Conservation (phyloP, 1,140 invertebrate species). For the Anastatus disparis region DNA sequence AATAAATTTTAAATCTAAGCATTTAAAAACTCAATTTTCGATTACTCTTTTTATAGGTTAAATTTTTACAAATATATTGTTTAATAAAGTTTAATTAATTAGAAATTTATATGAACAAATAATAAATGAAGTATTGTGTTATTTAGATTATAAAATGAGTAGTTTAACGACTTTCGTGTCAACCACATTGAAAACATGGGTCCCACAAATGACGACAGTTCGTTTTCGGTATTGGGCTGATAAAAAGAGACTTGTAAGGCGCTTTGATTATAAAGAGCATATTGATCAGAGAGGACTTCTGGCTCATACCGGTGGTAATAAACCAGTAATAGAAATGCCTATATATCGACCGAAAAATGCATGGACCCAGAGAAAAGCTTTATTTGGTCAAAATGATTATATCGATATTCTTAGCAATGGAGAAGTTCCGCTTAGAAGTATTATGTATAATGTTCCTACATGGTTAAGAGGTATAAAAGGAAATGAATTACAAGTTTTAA, state of each 20-base stretch:
- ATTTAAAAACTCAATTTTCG: too few relatives aligned
- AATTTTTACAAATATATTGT: too few relatives aligned
- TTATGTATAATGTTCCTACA: constrained; percentile 84
- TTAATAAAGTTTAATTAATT: too few relatives aligned
- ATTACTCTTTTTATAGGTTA: too few relatives aligned
- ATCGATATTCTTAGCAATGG: constrained; percentile 93
- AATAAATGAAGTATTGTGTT: too few relatives aligned
- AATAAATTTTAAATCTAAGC: too few relatives aligned
- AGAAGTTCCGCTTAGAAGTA: constrained; percentile 80
- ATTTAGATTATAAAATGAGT: constrained; percentile 49
- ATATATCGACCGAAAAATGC: constrained; percentile 76
- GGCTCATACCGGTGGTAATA: constrained; percentile 69
- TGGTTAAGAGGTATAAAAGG: constrained; percentile 85
- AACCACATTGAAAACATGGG: constrained; percentile 45
- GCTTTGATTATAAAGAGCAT: constrained; percentile 78
- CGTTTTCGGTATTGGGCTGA: constrained; percentile 77
- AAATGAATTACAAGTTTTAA: constrained; percentile 86
- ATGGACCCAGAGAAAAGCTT: constrained; percentile 81
- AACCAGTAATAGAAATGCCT: constrained; percentile 71
- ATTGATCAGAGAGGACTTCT: constrained; percentile 75
- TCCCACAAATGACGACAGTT: constrained; percentile 63
- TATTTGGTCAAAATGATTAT: constrained; percentile 97
- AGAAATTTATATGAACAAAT: too few relatives aligned
- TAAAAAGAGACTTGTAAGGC: constrained; percentile 72
- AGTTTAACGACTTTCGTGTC: constrained; percentile 47